Evolutionary conservation across 2,888 invertebrate species (phyloP).

Genomic region (Rhorus exstirpatorius): DNA sequence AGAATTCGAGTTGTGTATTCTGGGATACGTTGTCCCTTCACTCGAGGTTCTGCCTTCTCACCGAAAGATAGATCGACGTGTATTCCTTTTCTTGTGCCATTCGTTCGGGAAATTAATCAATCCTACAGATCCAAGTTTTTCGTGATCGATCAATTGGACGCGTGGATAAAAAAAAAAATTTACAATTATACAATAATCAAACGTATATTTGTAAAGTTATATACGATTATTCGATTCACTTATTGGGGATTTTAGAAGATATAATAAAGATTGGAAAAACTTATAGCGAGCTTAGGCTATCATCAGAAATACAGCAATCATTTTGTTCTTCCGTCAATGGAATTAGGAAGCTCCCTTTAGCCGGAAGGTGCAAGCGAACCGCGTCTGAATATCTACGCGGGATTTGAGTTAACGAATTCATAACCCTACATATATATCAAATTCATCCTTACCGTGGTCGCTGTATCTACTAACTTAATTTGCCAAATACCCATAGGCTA

Average conservation of each 20-base stretch:
- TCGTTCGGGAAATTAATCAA: slow-evolving; percentile 7
- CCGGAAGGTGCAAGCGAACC: slow-evolving; percentile 55
- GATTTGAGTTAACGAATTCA: slow-evolving; percentile 55
- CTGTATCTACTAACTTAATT: slow-evolving; percentile 33
- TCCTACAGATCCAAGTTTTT: background rate
- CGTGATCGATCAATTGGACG: background rate
- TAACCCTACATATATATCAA: background rate
- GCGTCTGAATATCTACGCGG: slow-evolving; percentile 55
- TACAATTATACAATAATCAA: background rate
- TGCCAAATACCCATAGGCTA: slow-evolving; percentile 34
- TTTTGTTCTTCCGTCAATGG: slow-evolving; percentile 36
- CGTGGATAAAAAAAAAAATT: background rate
- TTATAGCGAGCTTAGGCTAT: background rate
- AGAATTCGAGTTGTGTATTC: slow-evolving; percentile 5
- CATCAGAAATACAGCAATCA: slow-evolving; percentile 29
- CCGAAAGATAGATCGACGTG: slow-evolving; percentile 1
- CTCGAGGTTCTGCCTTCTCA: background rate
- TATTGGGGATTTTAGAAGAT: background rate
- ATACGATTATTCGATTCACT: too few species aligned
- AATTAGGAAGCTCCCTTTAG: slow-evolving; percentile 58
- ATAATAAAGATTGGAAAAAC: slow-evolving; percentile 8
- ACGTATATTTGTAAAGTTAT: background rate
- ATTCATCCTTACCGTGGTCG: slow-evolving; percentile 1
- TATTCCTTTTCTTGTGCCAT: background rate
- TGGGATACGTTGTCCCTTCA: background rate